These are phyloP conservation scores for Charadrius vociferus DNA, from an alignment of 2,113 vertebrate species.

Conservation along the genomic window DNA sequence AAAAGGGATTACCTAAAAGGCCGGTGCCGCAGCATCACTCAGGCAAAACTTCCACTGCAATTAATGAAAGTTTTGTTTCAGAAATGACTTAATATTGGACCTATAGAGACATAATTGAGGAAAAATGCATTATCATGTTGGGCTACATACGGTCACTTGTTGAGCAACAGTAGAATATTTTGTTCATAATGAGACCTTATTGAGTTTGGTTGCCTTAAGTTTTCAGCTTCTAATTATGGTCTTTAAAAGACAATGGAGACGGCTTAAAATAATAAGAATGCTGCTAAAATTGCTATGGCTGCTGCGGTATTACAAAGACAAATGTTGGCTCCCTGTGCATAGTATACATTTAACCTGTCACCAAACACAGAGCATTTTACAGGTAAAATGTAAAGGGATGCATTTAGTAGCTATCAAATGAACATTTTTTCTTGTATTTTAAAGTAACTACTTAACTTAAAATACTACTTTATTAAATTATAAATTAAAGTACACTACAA, in stretches of 20 bases:
- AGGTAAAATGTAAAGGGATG: conserved; percentile 68
- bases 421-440: conserved; percentile 56
- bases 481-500: conserved; percentile 71
- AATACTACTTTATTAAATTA: conserved; percentile 69
- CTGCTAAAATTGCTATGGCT: conserved; percentile 60
- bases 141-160: conserved; percentile 49
- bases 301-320: conserved; percentile 54
- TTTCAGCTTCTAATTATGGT: conserved; percentile 75
- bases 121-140: conserved; percentile 14
- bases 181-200: conserved; percentile 53
- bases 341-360: conserved; percentile 73
- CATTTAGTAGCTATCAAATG: conserved; percentile 55
- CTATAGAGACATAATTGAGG: not conserved
- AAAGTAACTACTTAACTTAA: conserved; percentile 65
- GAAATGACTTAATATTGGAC: not conserved
- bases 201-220: conserved; percentile 65
- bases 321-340: conserved; percentile 57
- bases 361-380: conserved; percentile 65
- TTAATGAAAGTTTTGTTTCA: not conserved
- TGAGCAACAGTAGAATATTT: conserved; percentile 61
- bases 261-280: conserved; percentile 76
- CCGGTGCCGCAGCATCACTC: not conserved
- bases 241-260: conserved; percentile 75
- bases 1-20: not conserved
- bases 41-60: not conserved